A percentile compares a stretch with the other conserved stretches of the same genome.
Conservation (phyloP, 2,888 invertebrate species). For the Harpalus rufipes region DNA sequence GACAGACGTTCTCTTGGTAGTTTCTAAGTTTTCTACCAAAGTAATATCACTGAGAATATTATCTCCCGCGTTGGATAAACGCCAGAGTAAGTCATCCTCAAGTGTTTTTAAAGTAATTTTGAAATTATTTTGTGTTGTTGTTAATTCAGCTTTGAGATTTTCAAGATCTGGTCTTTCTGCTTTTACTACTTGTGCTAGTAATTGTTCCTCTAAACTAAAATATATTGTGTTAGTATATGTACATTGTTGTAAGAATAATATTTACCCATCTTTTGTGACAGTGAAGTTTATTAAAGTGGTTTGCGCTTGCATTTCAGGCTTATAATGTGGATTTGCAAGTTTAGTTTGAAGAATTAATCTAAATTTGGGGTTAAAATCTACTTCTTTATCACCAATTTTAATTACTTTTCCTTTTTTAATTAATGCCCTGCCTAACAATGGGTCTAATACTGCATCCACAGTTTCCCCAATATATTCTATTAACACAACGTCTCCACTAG, state of each 20-base stretch:
- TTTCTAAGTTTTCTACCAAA: slow-evolving; percentile 94
- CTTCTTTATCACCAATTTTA: slow-evolving; percentile 94
- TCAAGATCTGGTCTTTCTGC: slow-evolving; percentile 95
- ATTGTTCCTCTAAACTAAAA: slow-evolving; percentile 89
- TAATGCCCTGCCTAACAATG: slow-evolving; percentile 90
- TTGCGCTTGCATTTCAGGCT: slow-evolving; percentile 98
- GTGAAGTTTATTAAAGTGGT: slow-evolving; percentile 97
- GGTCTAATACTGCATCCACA: slow-evolving; percentile 94
- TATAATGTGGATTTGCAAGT: slow-evolving; percentile 96
- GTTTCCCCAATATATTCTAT: slow-evolving; percentile 94
- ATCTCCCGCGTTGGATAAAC: slow-evolving; percentile 93
- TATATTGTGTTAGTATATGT: not conserved
- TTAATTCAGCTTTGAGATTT: slow-evolving; percentile 87
- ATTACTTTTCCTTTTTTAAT: slow-evolving; percentile 91
- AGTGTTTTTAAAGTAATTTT: slow-evolving; percentile 94
- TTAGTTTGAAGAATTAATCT: slow-evolving; percentile 94
- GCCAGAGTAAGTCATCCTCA: slow-evolving; percentile 93
- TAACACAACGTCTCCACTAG: slow-evolving; percentile 87
- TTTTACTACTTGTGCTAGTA: slow-evolving; percentile 95
- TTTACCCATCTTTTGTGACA: slow-evolving; percentile 91
- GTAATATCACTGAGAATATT: slow-evolving; percentile 94
- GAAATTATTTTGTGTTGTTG: slow-evolving; percentile 95
- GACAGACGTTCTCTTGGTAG: slow-evolving; percentile 94
- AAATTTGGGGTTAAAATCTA: slow-evolving; percentile 91
- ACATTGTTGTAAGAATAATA: not conserved